These are phyloP conservation scores for Jacana jacana DNA, from an alignment of 2,113 vertebrate species.

Conservation along the genomic window DNA sequence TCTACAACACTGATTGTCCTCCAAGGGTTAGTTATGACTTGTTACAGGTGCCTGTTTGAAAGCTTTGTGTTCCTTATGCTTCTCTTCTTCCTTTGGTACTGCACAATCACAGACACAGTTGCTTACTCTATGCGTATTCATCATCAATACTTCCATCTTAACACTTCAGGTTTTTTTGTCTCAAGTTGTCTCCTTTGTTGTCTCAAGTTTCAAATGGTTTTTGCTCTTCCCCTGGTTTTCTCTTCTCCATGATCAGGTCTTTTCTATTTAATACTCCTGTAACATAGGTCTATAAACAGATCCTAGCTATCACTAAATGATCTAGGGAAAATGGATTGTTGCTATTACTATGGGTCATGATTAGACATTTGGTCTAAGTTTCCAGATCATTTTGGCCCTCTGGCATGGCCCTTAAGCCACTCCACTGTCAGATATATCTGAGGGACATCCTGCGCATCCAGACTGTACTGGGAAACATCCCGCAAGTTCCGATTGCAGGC, in stretches of 20 bases:
- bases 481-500: not conserved
- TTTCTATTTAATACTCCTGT: not conserved
- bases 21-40: constrained; percentile 4
- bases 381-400: not conserved
- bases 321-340: not conserved
- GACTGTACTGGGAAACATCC: not conserved
- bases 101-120: not conserved
- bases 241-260: not conserved
- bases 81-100: not conserved
- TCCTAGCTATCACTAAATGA: not conserved
- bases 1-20: not conserved
- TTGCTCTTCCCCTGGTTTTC: not conserved
- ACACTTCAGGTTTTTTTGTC: not conserved
- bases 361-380: not conserved
- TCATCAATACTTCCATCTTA: not conserved
- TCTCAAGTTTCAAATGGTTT: not conserved
- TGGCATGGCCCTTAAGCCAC: not conserved
- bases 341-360: not conserved
- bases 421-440: not conserved
- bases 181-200: not conserved
- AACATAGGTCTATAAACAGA: not conserved
- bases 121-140: not conserved
- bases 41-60: not conserved
- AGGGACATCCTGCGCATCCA: not conserved
- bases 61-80: not conserved